Base-by-base conservation (phyloP, 2,113 vertebrate genomes). In the Cardinalis cardinalis region DNA sequence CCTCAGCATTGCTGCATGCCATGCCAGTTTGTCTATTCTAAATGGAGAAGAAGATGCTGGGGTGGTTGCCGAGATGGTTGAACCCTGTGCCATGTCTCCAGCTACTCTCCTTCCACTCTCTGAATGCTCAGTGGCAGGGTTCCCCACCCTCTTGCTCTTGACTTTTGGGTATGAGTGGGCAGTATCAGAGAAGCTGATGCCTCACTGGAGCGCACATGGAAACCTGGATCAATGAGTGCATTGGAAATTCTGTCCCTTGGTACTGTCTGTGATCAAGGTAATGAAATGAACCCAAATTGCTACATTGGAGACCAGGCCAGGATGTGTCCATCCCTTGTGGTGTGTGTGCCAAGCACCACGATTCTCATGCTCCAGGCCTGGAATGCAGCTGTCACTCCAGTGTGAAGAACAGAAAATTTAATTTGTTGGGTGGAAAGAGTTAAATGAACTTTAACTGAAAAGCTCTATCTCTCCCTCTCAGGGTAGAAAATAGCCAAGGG, bases 401-500 rank as follows among this genome's bases (percentile, higher is more conserved):
- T 18, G 53, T 90, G 88, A 95, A 46, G 73, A 90, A 95, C 92
- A 91, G 88, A 87, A 95, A 94, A 94, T 96, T 73, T 97, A 97
- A 98, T 98, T 97, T 97, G 97, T 98, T 97, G 96, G 97, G 97
- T 98, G 97, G 97, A 98, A 98, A 97, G 97, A 97, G 98, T 98
- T 99, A 99, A 99, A 97, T 98, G 98, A 98, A 99, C 97, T 99
- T 98, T 97, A 98, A 97, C 98, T 98, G 98, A 96, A 98, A 98
- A 98, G 95, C 97, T 97, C 96, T 94, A 84, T 97, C 97, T 98
- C 95, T 97, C 96, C 95, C 97, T 98, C 97, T 97, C 97, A 97
- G 97, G 97, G 97, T 98, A 99, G 98, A 98, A 99, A 99, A 99
- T 99, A 99, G 99, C 99, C 99, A 99, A 99, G 99, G 99, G 99